A percentile compares a stretch with the other conserved stretches of the same genome.
phyloP scores from a whole-genome alignment of 2,797 vertebrate genomes.

The Lacerta viridis region DNA sequence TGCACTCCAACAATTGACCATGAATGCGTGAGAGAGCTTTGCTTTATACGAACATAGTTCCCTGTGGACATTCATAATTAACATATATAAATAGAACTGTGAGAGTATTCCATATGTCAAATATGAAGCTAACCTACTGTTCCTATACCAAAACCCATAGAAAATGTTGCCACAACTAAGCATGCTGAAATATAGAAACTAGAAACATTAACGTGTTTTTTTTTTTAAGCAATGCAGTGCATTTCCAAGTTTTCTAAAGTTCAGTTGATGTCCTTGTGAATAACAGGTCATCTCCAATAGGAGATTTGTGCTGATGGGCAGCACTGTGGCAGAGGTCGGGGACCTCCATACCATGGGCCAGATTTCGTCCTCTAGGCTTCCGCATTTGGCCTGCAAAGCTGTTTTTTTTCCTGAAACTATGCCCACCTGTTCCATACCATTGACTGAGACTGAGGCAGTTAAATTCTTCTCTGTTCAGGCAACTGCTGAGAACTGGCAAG shows the following conservation, averaged over 20 bases:
- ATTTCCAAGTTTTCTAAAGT: neutral
- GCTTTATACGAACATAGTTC: slow-evolving; percentile 65
- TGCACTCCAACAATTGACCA: slow-evolving; percentile 72
- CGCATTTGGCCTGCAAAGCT: no score
- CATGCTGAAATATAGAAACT: neutral
- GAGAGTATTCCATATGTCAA: slow-evolving; percentile 29
- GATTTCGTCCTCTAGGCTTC: no score
- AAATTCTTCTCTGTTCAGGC: no score
- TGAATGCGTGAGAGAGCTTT: slow-evolving; percentile 62
- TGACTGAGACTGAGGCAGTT: no score
- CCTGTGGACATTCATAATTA: slow-evolving; percentile 61
- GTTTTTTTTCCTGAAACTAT: no score
- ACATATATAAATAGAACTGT: slow-evolving; percentile 66
- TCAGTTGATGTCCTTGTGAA: neutral
- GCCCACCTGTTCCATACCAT: no score
- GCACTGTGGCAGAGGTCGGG: no score
- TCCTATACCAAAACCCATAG: neutral
- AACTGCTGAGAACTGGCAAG: no score
- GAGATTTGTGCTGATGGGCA: neutral
- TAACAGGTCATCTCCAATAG: neutral
- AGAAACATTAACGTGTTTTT: neutral
- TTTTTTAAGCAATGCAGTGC: neutral
- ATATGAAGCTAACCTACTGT: neutral
- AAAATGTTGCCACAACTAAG: neutral
- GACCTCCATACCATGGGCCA: no score